Evolutionary conservation across 2,113 vertebrate genomes (phyloP).

Genomic region (Nicator chloris): DNA sequence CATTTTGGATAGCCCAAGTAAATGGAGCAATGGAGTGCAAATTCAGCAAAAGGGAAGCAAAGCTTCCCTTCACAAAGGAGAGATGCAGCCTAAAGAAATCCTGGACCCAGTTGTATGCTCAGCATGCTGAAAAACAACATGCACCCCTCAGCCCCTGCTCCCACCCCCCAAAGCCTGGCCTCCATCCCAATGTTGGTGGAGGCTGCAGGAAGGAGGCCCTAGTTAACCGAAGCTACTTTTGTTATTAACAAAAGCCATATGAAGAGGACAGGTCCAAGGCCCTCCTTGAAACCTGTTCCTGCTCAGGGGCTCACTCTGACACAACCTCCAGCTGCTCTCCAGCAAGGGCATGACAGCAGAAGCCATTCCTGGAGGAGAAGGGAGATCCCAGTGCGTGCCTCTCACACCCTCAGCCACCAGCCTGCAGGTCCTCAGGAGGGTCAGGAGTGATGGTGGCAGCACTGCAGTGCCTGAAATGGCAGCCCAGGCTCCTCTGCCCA

Average conservation of each 20-base stretch:
- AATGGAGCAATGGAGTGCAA: not conserved
- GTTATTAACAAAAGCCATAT: not conserved
- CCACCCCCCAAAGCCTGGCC: not conserved
- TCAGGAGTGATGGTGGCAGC: not conserved
- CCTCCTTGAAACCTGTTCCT: not conserved
- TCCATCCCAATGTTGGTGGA: not conserved
- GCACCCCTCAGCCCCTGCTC: not conserved
- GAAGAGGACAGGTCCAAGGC: not conserved
- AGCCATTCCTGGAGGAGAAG: not conserved
- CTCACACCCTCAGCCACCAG: not conserved
- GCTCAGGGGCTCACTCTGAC: not conserved
- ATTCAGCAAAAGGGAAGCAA: too few relatives aligned
- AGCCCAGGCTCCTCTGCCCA: not conserved
- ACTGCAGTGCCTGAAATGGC: rapidly evolving
- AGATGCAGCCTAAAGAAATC: not conserved
- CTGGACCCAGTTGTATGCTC: rapidly evolving
- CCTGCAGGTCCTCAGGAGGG: not conserved
- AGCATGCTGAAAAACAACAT: not conserved
- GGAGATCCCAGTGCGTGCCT: not conserved
- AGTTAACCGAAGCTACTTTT: not conserved
- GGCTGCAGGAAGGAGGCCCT: not conserved
- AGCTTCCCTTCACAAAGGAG: not conserved
- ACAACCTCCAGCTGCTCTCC: not conserved
- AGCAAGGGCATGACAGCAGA: rapidly evolving
- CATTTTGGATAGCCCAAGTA: not conserved